Conservation (phyloP, 2,888 invertebrate species). For the Ceraclea dissimilis region DNA sequence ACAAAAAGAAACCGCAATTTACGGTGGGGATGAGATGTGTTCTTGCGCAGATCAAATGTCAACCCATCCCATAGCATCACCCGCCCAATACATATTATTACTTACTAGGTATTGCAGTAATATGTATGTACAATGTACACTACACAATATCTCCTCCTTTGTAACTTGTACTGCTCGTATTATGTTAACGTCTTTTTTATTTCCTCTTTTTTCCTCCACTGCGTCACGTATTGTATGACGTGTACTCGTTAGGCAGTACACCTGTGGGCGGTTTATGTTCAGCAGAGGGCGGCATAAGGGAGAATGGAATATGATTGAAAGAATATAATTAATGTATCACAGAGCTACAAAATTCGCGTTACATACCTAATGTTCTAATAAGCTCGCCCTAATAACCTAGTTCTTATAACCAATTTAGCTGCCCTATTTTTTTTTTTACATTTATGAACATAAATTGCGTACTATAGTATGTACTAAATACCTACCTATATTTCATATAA, state of each 20-base stretch:
- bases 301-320: no score
- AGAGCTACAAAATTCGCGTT: no score
- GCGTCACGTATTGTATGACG: no score
- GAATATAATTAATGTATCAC: no score
- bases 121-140: not conserved
- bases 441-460: no score
- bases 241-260: slow-evolving; percentile 14
- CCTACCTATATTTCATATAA: no score
- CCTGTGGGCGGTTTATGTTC: slow-evolving; percentile 8
- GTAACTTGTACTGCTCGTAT: not conserved
- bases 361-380: no score
- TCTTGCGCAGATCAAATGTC: slow-evolving; percentile 22
- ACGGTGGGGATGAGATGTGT: slow-evolving; percentile 17
- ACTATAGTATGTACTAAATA: no score
- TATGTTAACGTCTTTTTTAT: slow-evolving; percentile 14
- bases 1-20: slow-evolving; percentile 32
- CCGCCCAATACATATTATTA: slow-evolving; percentile 28
- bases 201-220: slow-evolving; percentile 1
- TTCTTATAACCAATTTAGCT: no score
- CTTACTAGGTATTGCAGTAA: no score
- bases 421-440: no score
- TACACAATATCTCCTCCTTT: not conserved
- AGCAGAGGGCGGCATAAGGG: not conserved
- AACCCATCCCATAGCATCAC: slow-evolving; percentile 24
- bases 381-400: no score